Conservation (phyloP, 64 coral and sea anemone genomes). For the Pachyseris speciosa region DNA sequence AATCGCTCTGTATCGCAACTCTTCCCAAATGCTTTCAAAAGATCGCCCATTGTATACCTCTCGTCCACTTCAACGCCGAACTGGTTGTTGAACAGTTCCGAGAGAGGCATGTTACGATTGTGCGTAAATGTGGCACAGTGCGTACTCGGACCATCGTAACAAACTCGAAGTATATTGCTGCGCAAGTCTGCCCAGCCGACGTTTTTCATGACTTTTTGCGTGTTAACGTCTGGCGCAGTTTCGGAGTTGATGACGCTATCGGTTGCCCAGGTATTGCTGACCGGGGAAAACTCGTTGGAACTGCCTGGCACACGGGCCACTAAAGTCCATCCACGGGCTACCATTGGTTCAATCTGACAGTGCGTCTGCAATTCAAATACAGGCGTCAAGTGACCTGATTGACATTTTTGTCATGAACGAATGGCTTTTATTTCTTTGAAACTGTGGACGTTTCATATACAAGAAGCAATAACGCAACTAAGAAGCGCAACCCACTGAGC, state of each 20-base stretch:
- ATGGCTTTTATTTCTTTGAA: background rate
- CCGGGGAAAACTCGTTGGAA: constrained; percentile 87
- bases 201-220: constrained; percentile 88
- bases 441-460: background rate
- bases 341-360: constrained; percentile 89
- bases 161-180: constrained; percentile 71
- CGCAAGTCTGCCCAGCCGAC: constrained; percentile 89
- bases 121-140: constrained; percentile 93
- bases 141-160: constrained; percentile 79
- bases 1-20: constrained; percentile 68
- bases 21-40: constrained; percentile 85
- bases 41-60: constrained; percentile 68
- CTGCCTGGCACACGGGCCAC: constrained; percentile 84
- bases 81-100: constrained; percentile 96
- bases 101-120: constrained; percentile 78
- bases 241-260: constrained; percentile 75
- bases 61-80: constrained; percentile 90
- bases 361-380: constrained; percentile 81
- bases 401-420: background rate
- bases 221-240: constrained; percentile 69
- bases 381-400: background rate
- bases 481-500: background rate
- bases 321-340: constrained; percentile 81
- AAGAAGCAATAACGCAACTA: background rate
- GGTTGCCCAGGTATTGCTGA: constrained; percentile 95